Evolutionary conservation across 2,113 vertebrate genomes (phyloP), one percentile per base, ranked within the genome.

Genomic region (Ia io): DNA sequence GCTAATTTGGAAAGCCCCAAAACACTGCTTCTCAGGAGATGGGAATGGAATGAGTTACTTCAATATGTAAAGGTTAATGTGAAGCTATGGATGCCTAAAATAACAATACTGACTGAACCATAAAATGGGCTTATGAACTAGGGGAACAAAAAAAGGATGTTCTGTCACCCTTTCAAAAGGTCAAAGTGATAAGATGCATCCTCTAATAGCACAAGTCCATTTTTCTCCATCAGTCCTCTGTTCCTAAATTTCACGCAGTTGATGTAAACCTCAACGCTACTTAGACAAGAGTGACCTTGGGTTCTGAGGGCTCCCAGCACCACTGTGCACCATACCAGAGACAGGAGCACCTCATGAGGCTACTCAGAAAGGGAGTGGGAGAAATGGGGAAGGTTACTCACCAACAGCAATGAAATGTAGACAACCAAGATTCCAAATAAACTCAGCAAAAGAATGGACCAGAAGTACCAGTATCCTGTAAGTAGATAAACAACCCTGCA

Each of bases 401-500:
- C 96, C 96, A 97, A 44, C 16, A 97, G 90, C 84, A 97, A 87
- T 16, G 51, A 23, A 67, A 63, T 47, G 49, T 96, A 97, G 92
- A 2, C 56, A 91, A 44, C 9, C 79, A 97, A 3, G 87, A 91
- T 93, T 40, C 63, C 93, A 87, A 59, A 6, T n/a, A 94, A 6
- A 93, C 93, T 96, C 93, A 97, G 88, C 56, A 97, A 9, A 65
- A 97, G 7, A 91, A 96, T 63, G 51, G 97, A 96, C 74, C 93
- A 95, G 53, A 93, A 96, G 92, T 93, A 88, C 96, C 97, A 97
- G 17, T 14, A 5, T 93, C 90, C 84, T 93, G 93, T 73, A 79
- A 90, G 37, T 89, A 97, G 59, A 89, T 79, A 96, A 91, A 78
- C 6, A 4, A 95, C 96, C 97, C 97, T 97, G 95, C 59, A 97